Percentiles rank a stretch among this genome's conserved stretches.
Conservation (phyloP, 1,140 invertebrate genomes). For the Drosophila aff. region DNA sequence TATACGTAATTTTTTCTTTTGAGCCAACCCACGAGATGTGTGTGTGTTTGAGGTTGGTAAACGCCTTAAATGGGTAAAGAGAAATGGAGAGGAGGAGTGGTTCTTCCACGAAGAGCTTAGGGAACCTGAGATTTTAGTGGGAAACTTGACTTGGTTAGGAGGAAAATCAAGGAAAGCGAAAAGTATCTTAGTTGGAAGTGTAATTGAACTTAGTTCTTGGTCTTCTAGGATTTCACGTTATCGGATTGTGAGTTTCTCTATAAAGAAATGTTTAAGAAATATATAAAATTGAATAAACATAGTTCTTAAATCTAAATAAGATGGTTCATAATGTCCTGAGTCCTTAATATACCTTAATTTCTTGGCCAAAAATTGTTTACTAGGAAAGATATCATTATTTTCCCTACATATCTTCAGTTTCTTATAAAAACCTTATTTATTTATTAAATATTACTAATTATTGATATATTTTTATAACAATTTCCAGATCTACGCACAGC, state of each 20-base stretch:
- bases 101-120: background rate
- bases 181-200: background rate
- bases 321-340: too few relatives aligned
- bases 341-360: background rate
- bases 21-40: conserved; percentile 13
- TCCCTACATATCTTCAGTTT: background rate
- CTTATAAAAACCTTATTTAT: too few relatives aligned
- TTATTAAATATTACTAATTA: background rate
- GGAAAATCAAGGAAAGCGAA: background rate
- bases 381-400: background rate
- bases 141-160: background rate
- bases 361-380: background rate
- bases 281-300: background rate
- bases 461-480: conserved; percentile 5
- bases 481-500: conserved; percentile 90
- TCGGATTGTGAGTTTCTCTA: too few relatives aligned
- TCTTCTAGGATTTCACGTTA: background rate
- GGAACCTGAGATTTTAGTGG: background rate
- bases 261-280: background rate
- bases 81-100: background rate
- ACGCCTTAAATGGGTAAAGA: background rate
- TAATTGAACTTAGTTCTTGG: background rate
- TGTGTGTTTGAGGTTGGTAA: conserved; percentile 2
- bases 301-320: too few relatives aligned
- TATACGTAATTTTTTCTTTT: conserved; percentile 36